Evolutionary conservation across 2,888 invertebrate species (phyloP).

Genomic region (Drosophila affinis): DNA sequence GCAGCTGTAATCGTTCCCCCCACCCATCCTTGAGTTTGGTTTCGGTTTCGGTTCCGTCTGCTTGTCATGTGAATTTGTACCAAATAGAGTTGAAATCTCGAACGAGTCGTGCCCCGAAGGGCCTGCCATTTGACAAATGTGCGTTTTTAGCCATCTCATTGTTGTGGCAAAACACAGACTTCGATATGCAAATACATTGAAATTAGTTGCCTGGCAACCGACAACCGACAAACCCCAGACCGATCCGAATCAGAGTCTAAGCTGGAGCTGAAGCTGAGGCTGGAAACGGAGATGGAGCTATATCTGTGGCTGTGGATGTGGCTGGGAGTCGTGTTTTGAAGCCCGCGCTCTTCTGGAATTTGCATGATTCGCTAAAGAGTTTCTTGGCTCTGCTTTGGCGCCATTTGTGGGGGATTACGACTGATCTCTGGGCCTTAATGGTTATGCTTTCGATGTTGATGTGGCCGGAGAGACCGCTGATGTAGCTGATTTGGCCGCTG

Average conservation of each 20-base stretch:
- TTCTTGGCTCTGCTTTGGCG: constrained; percentile 56
- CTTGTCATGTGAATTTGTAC: constrained; percentile 43
- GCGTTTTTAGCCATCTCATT: constrained; percentile 72
- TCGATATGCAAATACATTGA: constrained; percentile 77
- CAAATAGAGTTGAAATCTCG: constrained; percentile 42
- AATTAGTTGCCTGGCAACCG: constrained; percentile 66
- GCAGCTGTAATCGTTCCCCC: constrained; percentile 26
- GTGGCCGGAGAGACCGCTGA: not conserved
- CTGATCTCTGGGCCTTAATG: constrained; percentile 60
- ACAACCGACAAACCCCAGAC: constrained; percentile 25
- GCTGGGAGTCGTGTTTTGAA: constrained; percentile 52
- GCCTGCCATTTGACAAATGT: constrained; percentile 68
- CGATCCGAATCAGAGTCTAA: constrained; percentile 36
- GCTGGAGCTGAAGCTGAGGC: not conserved
- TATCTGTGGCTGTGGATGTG: constrained; percentile 3
- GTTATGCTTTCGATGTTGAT: constrained; percentile 3
- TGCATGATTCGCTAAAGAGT: constrained; percentile 72
- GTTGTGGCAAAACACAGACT: constrained; percentile 71
- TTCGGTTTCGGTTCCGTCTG: constrained; percentile 34
- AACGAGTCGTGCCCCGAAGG: constrained; percentile 49
- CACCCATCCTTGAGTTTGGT: not conserved
- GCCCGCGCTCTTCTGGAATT: constrained; percentile 57
- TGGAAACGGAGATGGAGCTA: not conserved
- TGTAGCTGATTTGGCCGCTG: constrained; percentile 32
- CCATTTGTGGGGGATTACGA: constrained; percentile 66